Evolutionary conservation across 1,140 invertebrate genomes (phyloP), one percentile per base, ranked within the genome.

Genomic region (Bradysia coprophila): DNA sequence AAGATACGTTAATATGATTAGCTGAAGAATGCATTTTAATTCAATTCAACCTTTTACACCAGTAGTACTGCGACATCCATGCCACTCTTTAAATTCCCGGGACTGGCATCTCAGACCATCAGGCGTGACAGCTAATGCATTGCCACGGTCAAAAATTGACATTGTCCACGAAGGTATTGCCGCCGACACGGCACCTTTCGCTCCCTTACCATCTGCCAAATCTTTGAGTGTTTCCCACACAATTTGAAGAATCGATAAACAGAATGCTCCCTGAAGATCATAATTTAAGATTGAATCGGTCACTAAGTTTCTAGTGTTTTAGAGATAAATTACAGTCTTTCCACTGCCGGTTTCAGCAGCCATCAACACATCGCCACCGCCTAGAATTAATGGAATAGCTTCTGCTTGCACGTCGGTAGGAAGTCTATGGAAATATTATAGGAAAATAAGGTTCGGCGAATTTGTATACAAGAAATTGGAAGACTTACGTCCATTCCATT

Each of bases 221-320:
- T 96, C 90, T 55, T 85, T 87, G 21, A 98, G 55, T 2, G 92
- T 94, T 71, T 99, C 96, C 87, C 89, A 94, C 2, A 98, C 94
- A 57, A 94, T 98, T 66, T 99, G 96, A 21, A 98, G 59, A 52
- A 99, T 87, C 10, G 96, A 94, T 34, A 99, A 64, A 68, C 93
- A 98, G 63, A 98, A 99, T 1, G 96, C 95, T 41, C 94, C 95
- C n/a, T n/a, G n/a, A n/a, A n/a, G n/a, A n/a, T n/a, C n/a, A n/a
- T n/a, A n/a, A n/a, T n/a, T n/a, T n/a, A n/a, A n/a, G n/a, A n/a
- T n/a, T n/a, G n/a, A n/a, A n/a, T n/a, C n/a, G n/a, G n/a, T n/a
- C n/a, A n/a, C n/a, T n/a, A n/a, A n/a, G n/a, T n/a, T n/a, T n/a
- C n/a, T n/a, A n/a, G n/a, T n/a, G n/a, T n/a, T n/a, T n/a, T n/a